Evolutionary conservation across 1,140 invertebrate species (phyloP), one percentile per base, ranked within the genome.

Genomic region (Zaprionus nigranus): DNA sequence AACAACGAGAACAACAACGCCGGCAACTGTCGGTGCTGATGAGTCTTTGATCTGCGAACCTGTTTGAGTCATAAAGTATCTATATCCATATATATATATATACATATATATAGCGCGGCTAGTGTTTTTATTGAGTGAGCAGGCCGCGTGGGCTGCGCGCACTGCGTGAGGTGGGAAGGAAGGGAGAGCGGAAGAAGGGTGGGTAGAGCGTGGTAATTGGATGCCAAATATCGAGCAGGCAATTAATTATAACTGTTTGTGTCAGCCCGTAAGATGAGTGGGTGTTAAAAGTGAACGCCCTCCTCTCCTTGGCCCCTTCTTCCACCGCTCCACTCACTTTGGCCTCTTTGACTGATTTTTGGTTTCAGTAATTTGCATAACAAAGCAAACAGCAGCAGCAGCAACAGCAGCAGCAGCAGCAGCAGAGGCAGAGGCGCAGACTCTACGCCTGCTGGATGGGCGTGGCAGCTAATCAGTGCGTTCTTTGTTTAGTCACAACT

Each of bases 241-340:
- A 84, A 88, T 88, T 88, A 88, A 88, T 88, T 88, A 88, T 84
- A 88, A 81, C 75, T 88, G 84, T 90, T 75, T 83, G 74, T 78
- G 83, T 69, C 64, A 58, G 78, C 17, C 63, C 57, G 24, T 57
- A 71, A 80, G 68, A 49, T 51, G 77, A 56, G 83, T 87, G 84
- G 83, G 83, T 88, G 83, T 88, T 54, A 80, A 72, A 69, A 24
- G 74, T 62, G 51, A 69, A 26, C 28, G 7, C 20, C 38, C 17
- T n/a, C 5, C 38, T 15, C 13, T 28, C 11, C 12, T 43, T 12
- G 73, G 73, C 30, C 53, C 73, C 59, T 38, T n/a, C 28, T 0
- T 30, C 9, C 9, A 2, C 9, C 28, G 6, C 26, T 28, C 26
- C 26, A 9, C 28, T 11, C 30, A 3, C 9, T 34, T 34, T 34